Evolutionary conservation across 2,888 invertebrate species (phyloP).

Genomic region (Apotomis turbidana): DNA sequence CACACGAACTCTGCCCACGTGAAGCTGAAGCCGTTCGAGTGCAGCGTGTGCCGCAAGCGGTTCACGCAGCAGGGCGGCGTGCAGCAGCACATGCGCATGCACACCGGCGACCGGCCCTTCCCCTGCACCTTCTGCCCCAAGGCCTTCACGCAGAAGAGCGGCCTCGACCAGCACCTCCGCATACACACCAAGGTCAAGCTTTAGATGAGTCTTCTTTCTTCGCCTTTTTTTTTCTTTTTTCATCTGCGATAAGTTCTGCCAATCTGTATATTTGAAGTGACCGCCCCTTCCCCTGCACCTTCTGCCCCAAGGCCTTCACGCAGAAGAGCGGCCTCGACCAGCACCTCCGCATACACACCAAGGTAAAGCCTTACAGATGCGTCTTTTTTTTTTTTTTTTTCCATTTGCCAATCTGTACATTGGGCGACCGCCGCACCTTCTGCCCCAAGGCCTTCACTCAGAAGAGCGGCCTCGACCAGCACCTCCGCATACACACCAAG

Average conservation of each 20-base stretch:
- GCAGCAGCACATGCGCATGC: constrained; percentile 71
- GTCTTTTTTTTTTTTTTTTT: no score
- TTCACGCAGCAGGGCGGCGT: constrained; percentile 75
- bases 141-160: constrained; percentile 77
- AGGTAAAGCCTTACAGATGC: constrained; percentile 47
- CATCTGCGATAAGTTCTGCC: no score
- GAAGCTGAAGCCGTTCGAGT: constrained; percentile 69
- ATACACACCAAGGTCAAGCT: constrained; percentile 69
- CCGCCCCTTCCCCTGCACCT: constrained; percentile 67
- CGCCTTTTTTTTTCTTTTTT: no score
- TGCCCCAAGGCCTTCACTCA: constrained; percentile 77
- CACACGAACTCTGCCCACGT: constrained; percentile 64
- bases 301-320: constrained; percentile 73
- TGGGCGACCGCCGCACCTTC: constrained; percentile 67
- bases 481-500: constrained; percentile 73
- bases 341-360: constrained; percentile 73
- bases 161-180: constrained; percentile 73
- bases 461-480: constrained; percentile 76
- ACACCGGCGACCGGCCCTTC: constrained; percentile 73
- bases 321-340: constrained; percentile 78
- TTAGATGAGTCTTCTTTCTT: no score
- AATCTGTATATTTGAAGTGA: constrained; percentile 53
- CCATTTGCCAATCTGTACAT: no score
- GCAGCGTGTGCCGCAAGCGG: constrained; percentile 66
- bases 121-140: constrained; percentile 70